These are phyloP conservation scores for Odontomachus brunneus DNA, from an alignment of 1,140 invertebrate species.

Conservation along the genomic window DNA sequence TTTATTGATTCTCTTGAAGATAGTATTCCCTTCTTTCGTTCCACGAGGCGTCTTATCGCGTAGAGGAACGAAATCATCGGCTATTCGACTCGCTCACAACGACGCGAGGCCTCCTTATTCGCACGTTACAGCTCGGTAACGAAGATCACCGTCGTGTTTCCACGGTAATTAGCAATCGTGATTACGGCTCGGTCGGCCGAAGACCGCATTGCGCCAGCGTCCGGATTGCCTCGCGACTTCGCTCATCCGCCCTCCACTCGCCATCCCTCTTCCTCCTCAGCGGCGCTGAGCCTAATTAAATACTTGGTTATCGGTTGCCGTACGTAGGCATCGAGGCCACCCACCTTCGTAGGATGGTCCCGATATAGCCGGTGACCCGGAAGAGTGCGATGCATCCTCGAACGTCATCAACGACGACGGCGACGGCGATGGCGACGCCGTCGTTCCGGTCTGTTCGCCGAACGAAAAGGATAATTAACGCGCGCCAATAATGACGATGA, in stretches of 20 bases:
- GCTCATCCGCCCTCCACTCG: constrained; percentile 68
- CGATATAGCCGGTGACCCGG: constrained; percentile 25
- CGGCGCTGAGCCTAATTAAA: constrained; percentile 70
- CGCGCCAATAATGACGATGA: constrained; percentile 19
- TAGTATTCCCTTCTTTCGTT: no score
- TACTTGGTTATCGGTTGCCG: constrained; percentile 68
- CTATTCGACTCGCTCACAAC: not conserved
- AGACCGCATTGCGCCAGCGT: constrained; percentile 68
- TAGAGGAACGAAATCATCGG: not conserved
- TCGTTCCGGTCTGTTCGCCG: constrained; percentile 1
- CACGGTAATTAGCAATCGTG: constrained; percentile 64
- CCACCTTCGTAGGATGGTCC: not conserved
- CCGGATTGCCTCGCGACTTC: constrained; percentile 69
- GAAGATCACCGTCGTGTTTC: constrained; percentile 36
- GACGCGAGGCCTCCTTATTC: no score
- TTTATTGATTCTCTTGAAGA: no score
- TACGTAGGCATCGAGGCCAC: constrained; percentile 10
- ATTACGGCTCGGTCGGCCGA: constrained; percentile 55
- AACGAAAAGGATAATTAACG: constrained; percentile 30
- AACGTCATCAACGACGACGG: not conserved
- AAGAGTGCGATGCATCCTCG: constrained; percentile 16
- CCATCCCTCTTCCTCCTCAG: not conserved
- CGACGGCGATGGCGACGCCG: not conserved
- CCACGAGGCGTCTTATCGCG: no score
- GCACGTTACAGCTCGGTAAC: constrained; percentile 5